phyloP scores from a whole-genome alignment of 2,888 invertebrate species.

The Thymelicus acteon region DNA sequence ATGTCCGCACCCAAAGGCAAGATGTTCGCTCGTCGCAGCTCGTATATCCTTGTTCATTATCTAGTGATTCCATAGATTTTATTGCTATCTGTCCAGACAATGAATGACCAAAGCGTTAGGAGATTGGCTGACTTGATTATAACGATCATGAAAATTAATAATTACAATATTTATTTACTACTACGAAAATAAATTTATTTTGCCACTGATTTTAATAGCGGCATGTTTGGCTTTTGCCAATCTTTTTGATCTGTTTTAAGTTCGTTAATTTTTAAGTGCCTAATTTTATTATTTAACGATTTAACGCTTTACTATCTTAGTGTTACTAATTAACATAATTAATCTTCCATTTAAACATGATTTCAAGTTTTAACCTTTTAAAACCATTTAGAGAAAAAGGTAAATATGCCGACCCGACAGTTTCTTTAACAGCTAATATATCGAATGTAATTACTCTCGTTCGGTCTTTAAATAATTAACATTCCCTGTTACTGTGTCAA shows the following conservation, averaged over 20 bases:
- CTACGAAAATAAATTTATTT: background rate
- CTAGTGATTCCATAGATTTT: constrained; percentile 60
- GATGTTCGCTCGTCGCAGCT: constrained; percentile 38
- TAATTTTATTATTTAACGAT: too few relatives aligned
- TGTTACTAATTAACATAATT: too few relatives aligned
- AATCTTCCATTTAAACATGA: background rate
- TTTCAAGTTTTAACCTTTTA: background rate
- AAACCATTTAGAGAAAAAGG: background rate
- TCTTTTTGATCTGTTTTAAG: background rate
- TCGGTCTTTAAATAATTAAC: constrained; percentile 56
- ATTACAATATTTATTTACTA: background rate
- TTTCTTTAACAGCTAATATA: constrained; percentile 22
- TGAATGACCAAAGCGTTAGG: constrained; percentile 46
- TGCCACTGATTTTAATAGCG: background rate
- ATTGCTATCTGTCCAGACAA: constrained; percentile 57
- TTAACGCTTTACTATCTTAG: too few relatives aligned
- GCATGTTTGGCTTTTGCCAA: background rate
- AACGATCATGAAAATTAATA: constrained; percentile 10
- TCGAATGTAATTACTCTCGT: constrained; percentile 44
- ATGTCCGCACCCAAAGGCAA: constrained; percentile 24
- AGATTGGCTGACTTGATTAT: constrained; percentile 44
- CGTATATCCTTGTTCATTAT: constrained; percentile 73
- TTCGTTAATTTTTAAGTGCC: too few relatives aligned
- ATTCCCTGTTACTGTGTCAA: constrained; percentile 63
- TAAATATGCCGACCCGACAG: constrained; percentile 13